These are phyloP conservation scores for Agapornis roseicollis DNA, from an alignment of 2,113 vertebrate species.

Conservation along the genomic window DNA sequence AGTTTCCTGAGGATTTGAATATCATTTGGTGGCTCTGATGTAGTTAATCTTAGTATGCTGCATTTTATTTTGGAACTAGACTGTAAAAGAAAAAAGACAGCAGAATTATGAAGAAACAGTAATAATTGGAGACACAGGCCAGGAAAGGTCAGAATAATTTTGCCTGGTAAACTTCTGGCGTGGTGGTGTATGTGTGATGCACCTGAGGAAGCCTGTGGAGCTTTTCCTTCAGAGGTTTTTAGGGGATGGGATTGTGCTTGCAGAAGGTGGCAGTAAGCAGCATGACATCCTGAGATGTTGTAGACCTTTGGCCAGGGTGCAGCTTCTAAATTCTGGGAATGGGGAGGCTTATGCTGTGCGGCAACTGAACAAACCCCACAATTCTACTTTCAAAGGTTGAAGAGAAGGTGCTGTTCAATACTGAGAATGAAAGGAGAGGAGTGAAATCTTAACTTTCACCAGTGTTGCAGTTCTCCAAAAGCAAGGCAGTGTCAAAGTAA, in stretches of 20 bases:
- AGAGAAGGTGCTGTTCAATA: accelerated
- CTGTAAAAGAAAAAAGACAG: not conserved
- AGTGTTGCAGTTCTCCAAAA: not conserved
- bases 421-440: not conserved
- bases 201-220: not conserved
- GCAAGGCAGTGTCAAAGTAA: not conserved
- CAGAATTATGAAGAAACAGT: not conserved
- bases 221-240: not conserved
- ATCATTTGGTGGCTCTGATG: not conserved
- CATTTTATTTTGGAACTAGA: not conserved
- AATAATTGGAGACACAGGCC: not conserved
- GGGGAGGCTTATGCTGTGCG: accelerated
- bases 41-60: not conserved
- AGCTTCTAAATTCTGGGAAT: not conserved
- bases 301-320: accelerated
- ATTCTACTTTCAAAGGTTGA: not conserved
- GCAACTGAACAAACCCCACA: not conserved
- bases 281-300: accelerated
- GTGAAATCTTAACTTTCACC: not conserved
- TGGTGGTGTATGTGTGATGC: accelerated
- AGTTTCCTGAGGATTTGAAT: not conserved
- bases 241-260: accelerated
- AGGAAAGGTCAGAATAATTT: not conserved
- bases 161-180: not conserved
- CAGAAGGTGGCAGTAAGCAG: not conserved